Percentiles rank a stretch among this genome's conserved stretches.
These are phyloP conservation scores for Amphiprion percula DNA, from an alignment of 2,113 vertebrate species.

Conservation along the genomic window DNA sequence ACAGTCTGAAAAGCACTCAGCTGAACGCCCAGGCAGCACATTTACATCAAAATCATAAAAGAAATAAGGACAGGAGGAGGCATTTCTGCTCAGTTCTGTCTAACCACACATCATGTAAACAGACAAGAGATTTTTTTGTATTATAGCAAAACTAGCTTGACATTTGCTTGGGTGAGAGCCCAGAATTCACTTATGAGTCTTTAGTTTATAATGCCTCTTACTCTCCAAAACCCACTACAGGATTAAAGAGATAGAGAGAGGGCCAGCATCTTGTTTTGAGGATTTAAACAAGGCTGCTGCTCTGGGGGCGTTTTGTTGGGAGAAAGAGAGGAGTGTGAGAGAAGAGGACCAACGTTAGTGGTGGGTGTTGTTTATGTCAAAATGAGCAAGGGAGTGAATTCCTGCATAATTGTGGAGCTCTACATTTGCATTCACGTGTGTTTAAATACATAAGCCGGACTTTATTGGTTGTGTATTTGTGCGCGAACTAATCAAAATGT, in stretches of 20 bases:
- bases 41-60: not conserved
- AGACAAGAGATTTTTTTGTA: not conserved
- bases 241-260: constrained; percentile 25
- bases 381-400: constrained; percentile 5
- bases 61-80: not conserved
- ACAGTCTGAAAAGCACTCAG: constrained; percentile 24
- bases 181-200: not conserved
- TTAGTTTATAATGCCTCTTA: not conserved
- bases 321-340: not conserved
- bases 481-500: no score
- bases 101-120: constrained; percentile 9
- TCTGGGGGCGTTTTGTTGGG: not conserved
- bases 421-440: constrained; percentile 19
- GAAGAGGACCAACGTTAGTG: not conserved
- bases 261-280: not conserved
- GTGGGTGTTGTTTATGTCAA: constrained; percentile 22
- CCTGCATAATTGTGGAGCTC: constrained; percentile 43
- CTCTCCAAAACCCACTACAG: not conserved
- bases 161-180: constrained; percentile 3
- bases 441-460: constrained; percentile 4
- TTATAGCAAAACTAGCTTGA: constrained; percentile 1
- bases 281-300: not conserved
- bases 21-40: not conserved
- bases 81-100: constrained; percentile 7
- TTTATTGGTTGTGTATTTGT: constrained; percentile 2